phyloP scores from a whole-genome alignment of 2,888 invertebrate genomes.

The Helicoverpa assulta region DNA sequence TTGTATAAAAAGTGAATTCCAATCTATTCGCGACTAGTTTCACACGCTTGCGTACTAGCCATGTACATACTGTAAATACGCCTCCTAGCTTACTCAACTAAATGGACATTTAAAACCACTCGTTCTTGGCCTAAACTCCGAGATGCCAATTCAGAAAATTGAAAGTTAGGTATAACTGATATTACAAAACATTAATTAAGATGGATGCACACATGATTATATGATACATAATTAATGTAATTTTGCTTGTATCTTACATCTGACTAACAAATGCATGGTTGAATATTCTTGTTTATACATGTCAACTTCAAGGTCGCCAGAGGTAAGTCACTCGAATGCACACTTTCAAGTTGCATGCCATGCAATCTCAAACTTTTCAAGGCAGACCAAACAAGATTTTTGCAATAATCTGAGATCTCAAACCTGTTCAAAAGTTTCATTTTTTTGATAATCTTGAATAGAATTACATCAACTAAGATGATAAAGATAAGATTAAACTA shows the following conservation, averaged over 20 bases:
- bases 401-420: conserved; percentile 25
- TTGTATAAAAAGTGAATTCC: too few relatives aligned
- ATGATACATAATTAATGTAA: not conserved
- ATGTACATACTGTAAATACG: too few relatives aligned
- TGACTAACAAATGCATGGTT: too few relatives aligned
- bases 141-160: too few relatives aligned
- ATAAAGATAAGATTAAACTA: not conserved
- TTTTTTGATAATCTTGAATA: not conserved
- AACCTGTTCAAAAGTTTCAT: not conserved
- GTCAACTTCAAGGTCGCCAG: conserved; percentile 25
- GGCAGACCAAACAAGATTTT: conserved; percentile 35
- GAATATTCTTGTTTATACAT: not conserved
- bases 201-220: too few relatives aligned
- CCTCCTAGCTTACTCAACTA: too few relatives aligned
- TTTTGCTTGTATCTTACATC: not conserved
- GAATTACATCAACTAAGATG: not conserved
- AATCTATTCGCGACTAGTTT: too few relatives aligned
- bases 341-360: conserved; percentile 11
- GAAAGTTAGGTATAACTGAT: too few relatives aligned
- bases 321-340: conserved; percentile 33
- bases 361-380: conserved; percentile 28
- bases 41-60: too few relatives aligned
- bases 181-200: too few relatives aligned
- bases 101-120: too few relatives aligned
- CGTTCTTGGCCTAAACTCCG: too few relatives aligned